Base-by-base conservation (phyloP, 2,888 invertebrate genomes). In the Agonopterix heracliana region DNA sequence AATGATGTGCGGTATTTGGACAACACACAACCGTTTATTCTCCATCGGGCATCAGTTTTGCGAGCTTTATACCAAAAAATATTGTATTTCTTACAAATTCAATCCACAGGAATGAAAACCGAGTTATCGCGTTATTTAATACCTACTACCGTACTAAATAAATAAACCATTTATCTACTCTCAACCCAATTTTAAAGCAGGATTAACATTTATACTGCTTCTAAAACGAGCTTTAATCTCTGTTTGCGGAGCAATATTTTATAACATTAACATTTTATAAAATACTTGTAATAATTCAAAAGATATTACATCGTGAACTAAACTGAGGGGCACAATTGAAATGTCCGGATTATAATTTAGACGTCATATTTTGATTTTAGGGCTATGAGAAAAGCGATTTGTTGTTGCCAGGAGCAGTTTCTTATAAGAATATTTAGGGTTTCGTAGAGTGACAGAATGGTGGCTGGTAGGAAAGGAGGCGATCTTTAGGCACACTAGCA, bases 221-320 rank as follows among this genome's bases (percentile, higher is more conserved):
- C n/a, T 26, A 50, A 43, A 54, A 52, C 47, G 40, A 40, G 52
- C 47, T 54, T 54, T 47, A 52, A 51, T 56, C 60, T 56, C 54
- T 76, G 72, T 85, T 81, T 81, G 65, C 68, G 34, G 47, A 71
- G 73, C 60, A 74, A 85, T 86, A 86, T 78, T 79, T 86, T 62
- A 76, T 64, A 73, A 76, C 61, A 83, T 86, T 85, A 83, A 67
- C 69, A 68, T 71, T 70, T 53, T 65, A 70, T 71, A 68, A 72
- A 76, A 75, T 74, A 75, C 74, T 78, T 74, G 77, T 77, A 75
- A 83, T 83, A 83, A 80, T 81, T 85, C 80, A 81, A 79, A 60
- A 75, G 79, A 75, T 76, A 80, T 81, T 79, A 78, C 74, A 61
- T 64, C 62, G 61, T 64, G 60, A 74, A 69, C 58, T 61, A 61